These are phyloP conservation scores for Chloebia gouldiae DNA, from an alignment of 2,113 vertebrate species.

Conservation along the genomic window DNA sequence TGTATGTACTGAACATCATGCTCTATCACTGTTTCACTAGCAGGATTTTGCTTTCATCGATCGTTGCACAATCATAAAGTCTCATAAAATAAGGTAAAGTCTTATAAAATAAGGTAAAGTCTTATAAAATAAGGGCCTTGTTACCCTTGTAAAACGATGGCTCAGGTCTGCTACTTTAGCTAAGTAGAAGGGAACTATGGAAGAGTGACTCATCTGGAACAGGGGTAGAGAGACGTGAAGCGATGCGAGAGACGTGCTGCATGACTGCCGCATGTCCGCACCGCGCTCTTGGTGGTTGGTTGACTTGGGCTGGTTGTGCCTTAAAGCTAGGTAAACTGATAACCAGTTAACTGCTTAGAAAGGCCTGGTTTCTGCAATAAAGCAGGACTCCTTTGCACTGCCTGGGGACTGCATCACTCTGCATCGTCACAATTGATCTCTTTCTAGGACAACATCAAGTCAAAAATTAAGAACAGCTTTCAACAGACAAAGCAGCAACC, in stretches of 20 bases:
- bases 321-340: neutral
- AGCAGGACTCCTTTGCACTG: neutral
- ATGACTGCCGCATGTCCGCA: neutral
- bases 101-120: neutral
- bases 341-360: neutral
- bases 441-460: neutral
- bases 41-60: neutral
- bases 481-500: neutral
- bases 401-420: neutral
- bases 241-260: neutral
- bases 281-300: fast-evolving
- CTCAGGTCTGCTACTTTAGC: neutral
- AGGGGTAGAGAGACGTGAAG: neutral
- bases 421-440: neutral
- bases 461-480: neutral
- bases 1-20: neutral
- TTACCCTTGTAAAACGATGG: neutral
- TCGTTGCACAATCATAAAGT: no score
- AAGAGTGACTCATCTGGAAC: neutral
- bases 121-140: neutral
- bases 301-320: neutral
- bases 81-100: neutral
- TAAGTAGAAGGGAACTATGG: neutral
- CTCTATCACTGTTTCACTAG: neutral
- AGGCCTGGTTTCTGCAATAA: neutral